Conservation (phyloP, 2,797 vertebrate genomes). For the Peromyscus aztecus region DNA sequence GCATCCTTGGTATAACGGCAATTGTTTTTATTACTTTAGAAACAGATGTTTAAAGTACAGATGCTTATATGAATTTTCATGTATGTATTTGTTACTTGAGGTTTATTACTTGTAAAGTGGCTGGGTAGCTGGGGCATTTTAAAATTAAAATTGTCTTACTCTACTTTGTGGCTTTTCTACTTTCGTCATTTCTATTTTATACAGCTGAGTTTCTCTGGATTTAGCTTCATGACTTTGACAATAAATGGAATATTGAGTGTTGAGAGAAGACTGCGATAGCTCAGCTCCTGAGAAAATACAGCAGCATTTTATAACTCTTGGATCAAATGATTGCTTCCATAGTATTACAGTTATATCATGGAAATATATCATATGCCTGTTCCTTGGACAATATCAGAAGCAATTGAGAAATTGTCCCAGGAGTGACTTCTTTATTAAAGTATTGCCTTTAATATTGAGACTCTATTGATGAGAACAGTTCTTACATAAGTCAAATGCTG, state of each 20-base stretch:
- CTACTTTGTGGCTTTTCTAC: slow-evolving; percentile 3
- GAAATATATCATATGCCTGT: not conserved
- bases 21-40: not conserved
- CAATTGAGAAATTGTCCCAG: not conserved
- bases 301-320: not conserved
- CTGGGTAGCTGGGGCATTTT: not conserved
- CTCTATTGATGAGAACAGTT: not conserved
- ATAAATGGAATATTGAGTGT: not conserved
- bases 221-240: not conserved
- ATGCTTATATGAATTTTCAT: not conserved
- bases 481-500: not conserved
- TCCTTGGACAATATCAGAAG: not conserved
- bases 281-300: not conserved
- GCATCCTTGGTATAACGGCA: not conserved
- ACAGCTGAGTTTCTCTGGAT: not conserved
- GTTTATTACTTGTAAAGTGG: not conserved
- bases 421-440: not conserved
- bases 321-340: not conserved
- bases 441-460: not conserved
- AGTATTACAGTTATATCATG: not conserved
- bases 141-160: not conserved
- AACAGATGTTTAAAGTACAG: not conserved
- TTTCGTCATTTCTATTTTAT: slow-evolving; percentile 9
- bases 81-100: not conserved
- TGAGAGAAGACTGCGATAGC: not conserved